phyloP scores from a whole-genome alignment of 2,888 invertebrate genomes.

The Lithophane leautieri region DNA sequence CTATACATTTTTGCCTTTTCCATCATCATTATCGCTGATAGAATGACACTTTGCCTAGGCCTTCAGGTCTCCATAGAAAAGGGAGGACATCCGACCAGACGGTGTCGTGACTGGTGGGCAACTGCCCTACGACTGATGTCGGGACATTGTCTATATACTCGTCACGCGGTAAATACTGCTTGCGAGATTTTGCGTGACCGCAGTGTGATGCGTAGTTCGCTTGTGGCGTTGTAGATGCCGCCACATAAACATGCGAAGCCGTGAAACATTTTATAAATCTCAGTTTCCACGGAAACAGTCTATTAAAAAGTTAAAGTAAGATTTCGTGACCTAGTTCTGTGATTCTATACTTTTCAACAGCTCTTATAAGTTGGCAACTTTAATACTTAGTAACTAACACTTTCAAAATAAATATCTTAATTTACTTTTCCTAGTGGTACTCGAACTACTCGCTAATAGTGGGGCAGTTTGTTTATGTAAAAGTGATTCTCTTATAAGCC shows the following conservation, averaged over 20 bases:
- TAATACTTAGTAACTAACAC: conserved; percentile 23
- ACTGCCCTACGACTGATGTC: no score
- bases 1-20: no score
- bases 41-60: no score
- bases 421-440: conserved; percentile 7
- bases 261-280: conserved; percentile 11
- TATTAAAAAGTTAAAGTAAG: conserved; percentile 29
- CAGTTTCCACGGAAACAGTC: conserved; percentile 9
- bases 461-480: not conserved
- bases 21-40: no score
- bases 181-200: no score
- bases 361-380: conserved; percentile 29
- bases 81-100: no score
- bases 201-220: no score
- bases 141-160: no score
- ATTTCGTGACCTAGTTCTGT: conserved; percentile 45
- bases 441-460: not conserved
- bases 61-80: no score
- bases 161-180: no score
- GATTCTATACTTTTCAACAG: conserved; percentile 41
- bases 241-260: not conserved
- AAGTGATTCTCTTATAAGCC: not conserved
- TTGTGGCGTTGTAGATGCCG: no score
- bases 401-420: conserved; percentile 30
- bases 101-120: no score